Percentiles rank a stretch among this genome's conserved stretches.
phyloP scores from a whole-genome alignment of 2,888 invertebrate species.

The Cataglyphis altisquamis region DNA sequence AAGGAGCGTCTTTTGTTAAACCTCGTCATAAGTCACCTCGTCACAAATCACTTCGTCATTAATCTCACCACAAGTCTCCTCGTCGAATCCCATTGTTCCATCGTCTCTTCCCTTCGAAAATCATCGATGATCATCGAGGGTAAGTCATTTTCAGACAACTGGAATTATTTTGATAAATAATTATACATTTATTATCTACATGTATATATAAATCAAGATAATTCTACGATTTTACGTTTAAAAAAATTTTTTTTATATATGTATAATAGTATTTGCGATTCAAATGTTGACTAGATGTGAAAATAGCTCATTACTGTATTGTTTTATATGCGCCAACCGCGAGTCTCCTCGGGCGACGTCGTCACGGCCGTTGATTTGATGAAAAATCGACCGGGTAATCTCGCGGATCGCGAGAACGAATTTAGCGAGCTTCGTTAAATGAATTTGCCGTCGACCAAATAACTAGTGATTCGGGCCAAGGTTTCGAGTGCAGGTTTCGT shows the following conservation, averaged over 20 bases:
- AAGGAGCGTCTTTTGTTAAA: conserved; percentile 79
- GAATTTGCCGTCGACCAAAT: conserved; percentile 66
- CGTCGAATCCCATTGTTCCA: background rate
- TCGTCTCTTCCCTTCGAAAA: background rate
- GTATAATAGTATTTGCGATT: background rate
- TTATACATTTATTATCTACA: background rate
- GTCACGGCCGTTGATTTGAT: conserved; percentile 11
- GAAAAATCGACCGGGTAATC: conserved; percentile 42
- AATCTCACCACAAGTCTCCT: background rate
- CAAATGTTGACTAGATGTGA: background rate
- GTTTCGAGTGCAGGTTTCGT: conserved; percentile 75
- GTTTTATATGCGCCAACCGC: background rate
- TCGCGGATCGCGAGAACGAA: conserved; percentile 50
- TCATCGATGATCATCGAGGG: conserved; percentile 11
- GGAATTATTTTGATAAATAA: conserved; percentile 1
- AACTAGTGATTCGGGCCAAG: conserved; percentile 80
- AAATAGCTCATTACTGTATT: conserved; percentile 18
- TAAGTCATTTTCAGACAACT: background rate
- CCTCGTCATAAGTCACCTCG: conserved; percentile 21
- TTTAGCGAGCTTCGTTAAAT: conserved; percentile 56
- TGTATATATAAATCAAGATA: background rate
- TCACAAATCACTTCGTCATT: background rate
- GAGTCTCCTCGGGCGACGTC: background rate
- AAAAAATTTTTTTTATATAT: too few relatives aligned
- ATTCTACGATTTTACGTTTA: background rate